Evolutionary conservation across 1,140 invertebrate species (phyloP), one percentile per base, ranked within the genome.

Genomic region (Brachionus rotundiformis): DNA sequence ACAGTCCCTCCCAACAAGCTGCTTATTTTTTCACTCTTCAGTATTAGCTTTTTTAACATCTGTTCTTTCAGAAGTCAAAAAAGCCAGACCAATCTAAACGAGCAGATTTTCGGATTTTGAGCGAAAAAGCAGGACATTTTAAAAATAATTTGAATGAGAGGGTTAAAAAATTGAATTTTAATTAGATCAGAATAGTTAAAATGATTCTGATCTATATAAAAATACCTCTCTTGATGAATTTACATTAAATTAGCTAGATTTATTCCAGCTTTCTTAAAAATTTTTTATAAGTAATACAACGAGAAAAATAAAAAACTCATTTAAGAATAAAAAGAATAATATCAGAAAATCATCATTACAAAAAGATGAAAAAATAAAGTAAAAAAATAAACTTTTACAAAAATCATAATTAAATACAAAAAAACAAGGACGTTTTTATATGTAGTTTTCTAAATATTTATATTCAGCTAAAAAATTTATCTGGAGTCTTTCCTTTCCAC

Each of bases 201-300:
- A 54, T 19, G 16, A 54, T 54, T 54, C 47, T 19, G 47, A 54
- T 54, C 19, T 54, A 19, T 2, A 19, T 54, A 19, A 19, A 54
- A 54, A 54, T 54, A 19, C 47, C 47, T 54, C 47, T 54, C 47
- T 54, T 19, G n/a, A 54, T 54, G 47, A 54, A 54, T 7, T 54
- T 54, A 54, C 47, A 54, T 54, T 54, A 54, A 54, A 54, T 54
- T 7, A 54, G 47, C 47, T 54, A 54, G n/a, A 54, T 54, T 54
- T 54, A 54, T 54, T 54, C 47, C 47, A 54, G 19, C 47, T 54
- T 54, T 54, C 47, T 54, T 54, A 19, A 54, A 54, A 54, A 54
- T 54, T 54, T 54, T 19, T 54, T 19, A 54, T 7, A 54, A 19
- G 47, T 19, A 54, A 54, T 54, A 54, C 0, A 54, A 54, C n/a